Base-by-base conservation (phyloP, 2,888 invertebrate genomes). In the Diarsia rubi region DNA sequence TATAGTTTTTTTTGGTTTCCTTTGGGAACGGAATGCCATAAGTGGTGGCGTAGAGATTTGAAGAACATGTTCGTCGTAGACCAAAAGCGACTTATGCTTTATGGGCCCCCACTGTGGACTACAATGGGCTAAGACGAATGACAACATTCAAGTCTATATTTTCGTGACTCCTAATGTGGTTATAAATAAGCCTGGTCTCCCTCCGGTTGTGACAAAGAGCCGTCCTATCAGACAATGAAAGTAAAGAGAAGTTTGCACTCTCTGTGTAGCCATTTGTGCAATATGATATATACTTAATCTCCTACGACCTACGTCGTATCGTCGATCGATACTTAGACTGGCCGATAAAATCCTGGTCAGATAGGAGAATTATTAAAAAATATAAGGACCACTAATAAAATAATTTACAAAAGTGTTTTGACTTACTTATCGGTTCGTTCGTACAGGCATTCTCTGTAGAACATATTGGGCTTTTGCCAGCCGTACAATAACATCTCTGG, bases 401-500 rank as follows among this genome's bases (percentile, higher is more conserved):
- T 0, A 67, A 66, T 49, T 14, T 19, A 70, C 21, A 24, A 44
- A 24, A 67, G 3, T 44, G 12, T 16, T 31, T 6, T 16, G 0
- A 45, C 62, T 59, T 66, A 82, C 81, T 42, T 52, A 62, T 81
- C 12, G 37, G 12, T 62, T 68, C 21, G 0, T 44, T 57, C 24
- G n/a, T 62, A 52, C 82, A 82, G 2, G 82, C 69, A 69, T 82
- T 64, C 37, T 31, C n/a, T 8, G 42, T n/a, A 24, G 82, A 82
- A 37, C 85, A 82, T 12, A 11, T 1, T n/a, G 73, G 42, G 21
- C 47, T 65, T 42, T n/a, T 70, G 4, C 87, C 67, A 11, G 88
- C 54, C 6, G 88, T 88, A 74, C 95, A 95, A 79, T 87, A 92
- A 78, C 95, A 95, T 67, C 87, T 87, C 14, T 85, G 79, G 65